Conservation (phyloP, 2,888 invertebrate genomes). For the Drosophila bunnanda region DNA sequence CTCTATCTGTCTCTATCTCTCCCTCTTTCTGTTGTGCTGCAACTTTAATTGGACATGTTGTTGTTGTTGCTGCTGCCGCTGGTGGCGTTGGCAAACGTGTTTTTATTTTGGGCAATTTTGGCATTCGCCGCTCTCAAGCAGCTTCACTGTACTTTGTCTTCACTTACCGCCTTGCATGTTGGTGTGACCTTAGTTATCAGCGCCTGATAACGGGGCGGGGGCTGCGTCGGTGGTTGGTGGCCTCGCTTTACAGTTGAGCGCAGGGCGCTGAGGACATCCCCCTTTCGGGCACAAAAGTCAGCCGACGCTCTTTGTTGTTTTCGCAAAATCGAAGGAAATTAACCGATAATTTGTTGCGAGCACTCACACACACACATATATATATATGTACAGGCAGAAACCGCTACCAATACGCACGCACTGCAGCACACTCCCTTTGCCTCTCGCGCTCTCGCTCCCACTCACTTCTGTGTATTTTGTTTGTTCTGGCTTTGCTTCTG, state of each 20-base stretch:
- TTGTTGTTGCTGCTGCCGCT: conserved; percentile 38
- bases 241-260: conserved; percentile 3
- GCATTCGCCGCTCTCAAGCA: conserved; percentile 32
- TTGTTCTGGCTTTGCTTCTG: conserved; percentile 61
- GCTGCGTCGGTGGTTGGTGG: conserved; percentile 22
- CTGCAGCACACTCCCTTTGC: conserved; percentile 36
- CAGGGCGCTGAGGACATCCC: conserved; percentile 39
- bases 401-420: conserved; percentile 38
- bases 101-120: conserved; percentile 56
- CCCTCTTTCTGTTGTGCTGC: conserved; percentile 32
- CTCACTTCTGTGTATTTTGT: conserved; percentile 62
- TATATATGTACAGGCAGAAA: conserved; percentile 6
- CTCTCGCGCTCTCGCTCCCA: conserved; percentile 26
- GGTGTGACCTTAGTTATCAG: conserved; percentile 31
- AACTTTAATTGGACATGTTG: conserved; percentile 62
- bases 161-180: conserved; percentile 61
- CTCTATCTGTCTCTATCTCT: neutral
- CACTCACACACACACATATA: conserved; percentile 39
- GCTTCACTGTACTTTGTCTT: conserved; percentile 7
- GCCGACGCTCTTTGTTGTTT: conserved; percentile 62
- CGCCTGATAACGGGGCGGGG: conserved; percentile 9
- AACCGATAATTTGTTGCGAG: conserved; percentile 75
- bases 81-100: conserved; percentile 76
- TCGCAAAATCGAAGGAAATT: conserved; percentile 73
- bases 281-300: conserved; percentile 58